Conservation (phyloP, 2,797 vertebrate genomes). For the Pantherophis alleghaniensis region DNA sequence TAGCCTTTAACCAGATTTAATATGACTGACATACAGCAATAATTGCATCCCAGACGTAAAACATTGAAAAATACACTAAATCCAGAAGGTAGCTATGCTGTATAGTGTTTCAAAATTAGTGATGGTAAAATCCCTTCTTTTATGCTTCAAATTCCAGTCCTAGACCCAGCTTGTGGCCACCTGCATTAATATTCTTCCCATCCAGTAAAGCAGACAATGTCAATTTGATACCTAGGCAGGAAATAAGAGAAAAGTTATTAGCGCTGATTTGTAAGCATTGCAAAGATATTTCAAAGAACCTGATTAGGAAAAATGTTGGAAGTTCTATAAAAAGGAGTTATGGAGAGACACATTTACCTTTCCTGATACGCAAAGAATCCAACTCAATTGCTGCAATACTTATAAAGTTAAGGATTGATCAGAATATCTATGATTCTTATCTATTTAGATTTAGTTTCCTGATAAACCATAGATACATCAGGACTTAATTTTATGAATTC, state of each 20-base stretch:
- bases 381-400: not conserved
- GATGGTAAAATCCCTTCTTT: conserved; percentile 56
- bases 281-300: not conserved
- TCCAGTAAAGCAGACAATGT: conserved; percentile 93
- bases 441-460: not conserved
- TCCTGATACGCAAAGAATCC: not conserved
- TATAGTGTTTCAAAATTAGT: conserved; percentile 75
- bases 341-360: not conserved
- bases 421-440: not conserved
- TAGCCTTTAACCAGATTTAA: conserved; percentile 74
- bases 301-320: not conserved
- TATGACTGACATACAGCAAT: conserved; percentile 71
- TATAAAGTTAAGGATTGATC: not conserved
- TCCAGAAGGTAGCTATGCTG: conserved; percentile 84
- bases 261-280: not conserved
- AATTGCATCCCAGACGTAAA: conserved; percentile 78
- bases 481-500: not conserved
- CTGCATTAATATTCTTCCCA: conserved; percentile 94
- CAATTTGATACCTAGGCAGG: conserved; percentile 86
- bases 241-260: conserved; percentile 13
- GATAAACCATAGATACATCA: not conserved
- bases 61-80: conserved; percentile 81
- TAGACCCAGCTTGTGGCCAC: conserved; percentile 94
- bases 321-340: not conserved
- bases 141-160: conserved; percentile 97